phyloP scores from a whole-genome alignment of 2,888 invertebrate species.

The Drosophila parthenogenetica region DNA sequence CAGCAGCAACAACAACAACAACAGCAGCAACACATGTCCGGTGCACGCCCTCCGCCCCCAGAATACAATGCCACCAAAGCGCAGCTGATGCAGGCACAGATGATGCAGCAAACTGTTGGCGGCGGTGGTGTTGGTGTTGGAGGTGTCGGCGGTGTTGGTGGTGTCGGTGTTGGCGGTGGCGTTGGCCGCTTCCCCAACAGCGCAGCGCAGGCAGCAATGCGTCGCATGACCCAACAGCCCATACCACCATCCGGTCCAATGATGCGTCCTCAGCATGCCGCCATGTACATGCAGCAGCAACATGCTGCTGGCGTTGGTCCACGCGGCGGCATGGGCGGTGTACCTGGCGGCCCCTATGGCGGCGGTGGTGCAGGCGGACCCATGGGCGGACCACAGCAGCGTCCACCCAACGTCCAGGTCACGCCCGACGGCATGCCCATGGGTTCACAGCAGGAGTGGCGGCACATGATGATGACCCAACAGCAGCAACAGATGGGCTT shows the following conservation, averaged over 20 bases:
- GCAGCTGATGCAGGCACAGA: conserved; percentile 86
- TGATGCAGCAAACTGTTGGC: conserved; percentile 86
- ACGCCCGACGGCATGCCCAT: conserved; percentile 87
- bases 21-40: conserved; percentile 85
- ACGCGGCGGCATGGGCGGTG: conserved; percentile 73
- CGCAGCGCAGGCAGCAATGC: conserved; percentile 86
- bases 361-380: conserved; percentile 72
- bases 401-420: conserved; percentile 87
- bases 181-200: conserved; percentile 86
- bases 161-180: conserved; percentile 84
- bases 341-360: conserved; percentile 82
- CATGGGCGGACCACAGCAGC: conserved; percentile 86
- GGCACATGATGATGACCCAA: conserved; percentile 86
- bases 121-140: conserved; percentile 77
- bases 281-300: conserved; percentile 86
- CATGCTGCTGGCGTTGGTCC: conserved; percentile 80
- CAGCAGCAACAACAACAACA: conserved; percentile 88
- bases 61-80: conserved; percentile 90
- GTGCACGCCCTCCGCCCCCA: conserved; percentile 91
- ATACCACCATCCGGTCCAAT: conserved; percentile 90
- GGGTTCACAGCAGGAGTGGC: conserved; percentile 85
- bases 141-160: conserved; percentile 83
- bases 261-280: conserved; percentile 88
- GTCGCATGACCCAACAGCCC: conserved; percentile 89
- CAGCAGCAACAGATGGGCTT: conserved; percentile 84